These are phyloP conservation scores for Lamellibrachia luymesi DNA, from an alignment of 1,140 invertebrate genomes.

Conservation along the genomic window DNA sequence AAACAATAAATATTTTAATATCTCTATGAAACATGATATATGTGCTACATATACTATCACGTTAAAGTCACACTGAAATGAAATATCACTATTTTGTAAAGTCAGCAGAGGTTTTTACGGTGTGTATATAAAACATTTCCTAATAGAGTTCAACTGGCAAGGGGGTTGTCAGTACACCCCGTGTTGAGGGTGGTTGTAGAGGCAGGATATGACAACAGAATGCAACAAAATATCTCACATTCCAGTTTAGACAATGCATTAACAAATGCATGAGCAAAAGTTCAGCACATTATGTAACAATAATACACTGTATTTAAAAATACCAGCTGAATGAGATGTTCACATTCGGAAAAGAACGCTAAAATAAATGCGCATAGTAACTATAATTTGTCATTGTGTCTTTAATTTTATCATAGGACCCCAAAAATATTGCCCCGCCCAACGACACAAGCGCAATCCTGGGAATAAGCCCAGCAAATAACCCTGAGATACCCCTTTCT, in stretches of 20 bases:
- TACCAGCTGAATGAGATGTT: neutral
- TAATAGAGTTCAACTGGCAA: neutral
- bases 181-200: neutral
- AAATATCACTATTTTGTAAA: neutral
- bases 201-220: neutral
- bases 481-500: conserved; percentile 3
- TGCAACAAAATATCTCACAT: neutral
- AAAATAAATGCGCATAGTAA: neutral
- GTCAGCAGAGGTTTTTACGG: neutral
- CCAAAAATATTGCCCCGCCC: conserved; percentile 92
- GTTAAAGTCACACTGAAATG: neutral
- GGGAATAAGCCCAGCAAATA: conserved; percentile 85
- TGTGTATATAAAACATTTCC: neutral
- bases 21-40: neutral
- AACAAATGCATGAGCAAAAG: neutral
- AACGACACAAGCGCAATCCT: conserved; percentile 82
- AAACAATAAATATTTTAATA: conserved; percentile 6
- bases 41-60: neutral
- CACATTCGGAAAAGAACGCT: neutral
- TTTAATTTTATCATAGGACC: conserved; percentile 72
- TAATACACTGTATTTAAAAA: neutral
- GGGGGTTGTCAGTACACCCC: too few relatives aligned
- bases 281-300: neutral
- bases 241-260: neutral
- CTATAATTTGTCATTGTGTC: neutral